Conservation (phyloP, 2,113 vertebrate species). For the Microtus oregoni region DNA sequence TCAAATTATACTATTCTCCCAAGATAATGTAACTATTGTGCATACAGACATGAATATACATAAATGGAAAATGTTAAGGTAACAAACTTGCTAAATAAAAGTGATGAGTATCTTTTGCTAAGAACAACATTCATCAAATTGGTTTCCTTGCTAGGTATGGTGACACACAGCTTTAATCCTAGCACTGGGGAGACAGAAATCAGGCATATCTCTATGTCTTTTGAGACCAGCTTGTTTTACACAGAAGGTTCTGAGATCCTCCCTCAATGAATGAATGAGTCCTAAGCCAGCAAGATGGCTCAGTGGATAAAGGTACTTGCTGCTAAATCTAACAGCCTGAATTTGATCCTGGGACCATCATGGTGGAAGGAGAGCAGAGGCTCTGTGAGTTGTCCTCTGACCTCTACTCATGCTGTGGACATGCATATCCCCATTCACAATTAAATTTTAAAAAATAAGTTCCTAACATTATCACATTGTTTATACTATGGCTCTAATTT, state of each 20-base stretch:
- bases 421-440: background rate
- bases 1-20: background rate
- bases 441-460: background rate
- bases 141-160: background rate
- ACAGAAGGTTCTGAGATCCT: background rate
- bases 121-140: background rate
- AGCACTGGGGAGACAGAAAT: background rate
- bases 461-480: background rate
- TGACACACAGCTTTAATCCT: background rate
- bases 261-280: background rate
- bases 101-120: background rate
- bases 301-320: background rate
- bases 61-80: conserved; percentile 32
- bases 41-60: conserved; percentile 5
- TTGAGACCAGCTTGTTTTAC: background rate
- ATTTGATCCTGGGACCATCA: background rate
- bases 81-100: conserved; percentile 44
- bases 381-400: background rate
- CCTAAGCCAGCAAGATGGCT: background rate
- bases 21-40: background rate
- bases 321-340: background rate
- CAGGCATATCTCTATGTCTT: background rate
- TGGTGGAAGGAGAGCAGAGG: background rate
- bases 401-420: background rate
- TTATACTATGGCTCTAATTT: background rate